phyloP scores from a whole-genome alignment of 2,113 vertebrate genomes.

The Oceanites oceanicus region DNA sequence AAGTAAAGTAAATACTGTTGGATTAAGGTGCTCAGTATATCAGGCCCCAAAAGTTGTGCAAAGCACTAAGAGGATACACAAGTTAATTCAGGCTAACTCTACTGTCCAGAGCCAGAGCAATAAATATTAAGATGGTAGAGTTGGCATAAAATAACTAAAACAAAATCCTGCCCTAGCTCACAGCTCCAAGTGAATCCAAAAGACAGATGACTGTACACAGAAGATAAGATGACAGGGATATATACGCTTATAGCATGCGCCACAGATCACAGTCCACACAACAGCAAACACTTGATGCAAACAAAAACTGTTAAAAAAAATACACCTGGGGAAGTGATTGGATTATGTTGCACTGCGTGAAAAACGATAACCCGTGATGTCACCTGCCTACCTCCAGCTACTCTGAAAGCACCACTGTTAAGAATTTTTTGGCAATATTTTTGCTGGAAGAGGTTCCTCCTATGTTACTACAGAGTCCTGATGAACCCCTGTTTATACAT shows the following conservation, averaged over 20 bases:
- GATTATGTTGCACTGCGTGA: not conserved
- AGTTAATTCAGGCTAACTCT: not conserved
- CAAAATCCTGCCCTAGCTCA: not conserved
- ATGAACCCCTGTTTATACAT: not conserved
- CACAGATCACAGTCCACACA: not conserved
- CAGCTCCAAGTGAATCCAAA: not conserved
- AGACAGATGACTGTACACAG: not conserved
- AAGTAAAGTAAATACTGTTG: not conserved
- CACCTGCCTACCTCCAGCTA: not conserved
- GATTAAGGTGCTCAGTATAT: not conserved
- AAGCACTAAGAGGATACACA: not conserved
- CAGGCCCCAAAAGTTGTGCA: not conserved
- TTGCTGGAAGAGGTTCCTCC: slow-evolving; percentile 2
- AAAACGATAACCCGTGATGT: not conserved
- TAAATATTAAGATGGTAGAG: not conserved
- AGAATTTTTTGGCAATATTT: not conserved
- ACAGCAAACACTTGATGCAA: not conserved
- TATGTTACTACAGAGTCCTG: not conserved
- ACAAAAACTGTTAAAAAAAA: not conserved
- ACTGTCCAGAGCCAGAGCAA: not conserved
- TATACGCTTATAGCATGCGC: not conserved
- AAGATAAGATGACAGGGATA: not conserved
- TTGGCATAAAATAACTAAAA: not conserved
- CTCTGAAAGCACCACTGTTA: not conserved
- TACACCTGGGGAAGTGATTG: not conserved